Percentiles rank a stretch among this genome's conserved stretches.
Conservation (phyloP, 1,140 invertebrate species). For the Drosophila setifemur region DNA sequence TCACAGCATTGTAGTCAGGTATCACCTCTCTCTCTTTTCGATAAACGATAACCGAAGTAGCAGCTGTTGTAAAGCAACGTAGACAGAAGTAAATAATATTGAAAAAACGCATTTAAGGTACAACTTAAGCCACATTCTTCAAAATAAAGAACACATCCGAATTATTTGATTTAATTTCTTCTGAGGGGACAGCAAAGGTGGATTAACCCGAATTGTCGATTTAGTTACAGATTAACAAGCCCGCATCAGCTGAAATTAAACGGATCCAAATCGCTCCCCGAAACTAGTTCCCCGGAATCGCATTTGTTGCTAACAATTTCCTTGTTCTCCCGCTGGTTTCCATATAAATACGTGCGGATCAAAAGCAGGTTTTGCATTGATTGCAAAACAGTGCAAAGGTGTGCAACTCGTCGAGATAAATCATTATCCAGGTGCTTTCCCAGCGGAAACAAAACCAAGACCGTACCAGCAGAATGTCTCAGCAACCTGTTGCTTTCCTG, state of each 20-base stretch:
- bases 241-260: background rate
- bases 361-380: conserved; percentile 62
- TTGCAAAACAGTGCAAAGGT: conserved; percentile 51
- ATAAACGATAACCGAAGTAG: background rate
- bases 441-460: conserved; percentile 1
- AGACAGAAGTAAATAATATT: conserved; percentile 26
- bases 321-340: conserved; percentile 19
- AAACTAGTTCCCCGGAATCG: conserved; percentile 12
- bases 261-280: background rate
- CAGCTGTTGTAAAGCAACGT: conserved; percentile 11
- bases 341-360: conserved; percentile 57
- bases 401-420: conserved; percentile 9
- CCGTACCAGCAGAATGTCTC: conserved; percentile 62
- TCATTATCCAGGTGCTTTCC: background rate
- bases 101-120: background rate
- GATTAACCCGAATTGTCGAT: too few species aligned
- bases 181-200: too few species aligned
- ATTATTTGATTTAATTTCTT: too few species aligned
- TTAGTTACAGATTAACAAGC: background rate
- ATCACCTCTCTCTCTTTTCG: background rate
- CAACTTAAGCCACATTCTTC: too few species aligned
- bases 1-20: background rate
- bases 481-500: conserved; percentile 86
- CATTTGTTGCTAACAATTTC: conserved; percentile 38
- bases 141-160: too few species aligned